A percentile compares a stretch with the other conserved stretches of the same genome.
Conservation (phyloP, 2,888 invertebrate genomes). For the Tethea ocularis region DNA sequence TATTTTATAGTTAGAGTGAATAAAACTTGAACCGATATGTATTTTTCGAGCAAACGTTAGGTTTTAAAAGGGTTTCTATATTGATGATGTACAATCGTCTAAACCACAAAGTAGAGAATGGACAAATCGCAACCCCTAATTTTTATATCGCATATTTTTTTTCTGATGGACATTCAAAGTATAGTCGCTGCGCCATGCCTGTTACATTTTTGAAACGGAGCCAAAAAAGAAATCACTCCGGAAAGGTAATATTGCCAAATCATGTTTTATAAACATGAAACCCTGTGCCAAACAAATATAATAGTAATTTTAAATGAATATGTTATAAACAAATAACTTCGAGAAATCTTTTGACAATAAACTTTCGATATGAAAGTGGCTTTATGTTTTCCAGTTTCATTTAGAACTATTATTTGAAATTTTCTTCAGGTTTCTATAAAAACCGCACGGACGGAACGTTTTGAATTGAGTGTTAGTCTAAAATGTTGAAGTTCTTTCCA, state of each 20-base stretch:
- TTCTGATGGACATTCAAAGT: background rate
- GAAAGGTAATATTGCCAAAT: constrained; percentile 6
- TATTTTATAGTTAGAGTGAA: too few relatives aligned
- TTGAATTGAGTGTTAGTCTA: background rate
- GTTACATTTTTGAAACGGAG: background rate
- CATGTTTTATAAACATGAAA: background rate
- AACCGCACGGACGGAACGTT: background rate
- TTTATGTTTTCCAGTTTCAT: background rate
- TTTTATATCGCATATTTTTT: too few relatives aligned
- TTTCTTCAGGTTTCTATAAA: background rate
- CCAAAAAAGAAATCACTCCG: constrained; percentile 3
- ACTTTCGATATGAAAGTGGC: background rate
- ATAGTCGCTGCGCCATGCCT: background rate
- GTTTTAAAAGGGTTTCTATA: too few relatives aligned
- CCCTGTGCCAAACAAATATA: background rate
- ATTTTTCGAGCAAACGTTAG: too few relatives aligned
- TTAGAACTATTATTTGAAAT: background rate
- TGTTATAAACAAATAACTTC: background rate
- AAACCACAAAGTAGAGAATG: too few relatives aligned
- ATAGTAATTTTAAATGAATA: background rate
- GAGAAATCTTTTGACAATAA: background rate
- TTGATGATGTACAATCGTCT: too few relatives aligned
- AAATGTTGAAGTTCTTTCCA: background rate
- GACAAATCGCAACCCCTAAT: too few relatives aligned
- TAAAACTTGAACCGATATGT: too few relatives aligned